Conservation (phyloP, 2,113 vertebrate genomes). For the Dicentrarchus labrax region DNA sequence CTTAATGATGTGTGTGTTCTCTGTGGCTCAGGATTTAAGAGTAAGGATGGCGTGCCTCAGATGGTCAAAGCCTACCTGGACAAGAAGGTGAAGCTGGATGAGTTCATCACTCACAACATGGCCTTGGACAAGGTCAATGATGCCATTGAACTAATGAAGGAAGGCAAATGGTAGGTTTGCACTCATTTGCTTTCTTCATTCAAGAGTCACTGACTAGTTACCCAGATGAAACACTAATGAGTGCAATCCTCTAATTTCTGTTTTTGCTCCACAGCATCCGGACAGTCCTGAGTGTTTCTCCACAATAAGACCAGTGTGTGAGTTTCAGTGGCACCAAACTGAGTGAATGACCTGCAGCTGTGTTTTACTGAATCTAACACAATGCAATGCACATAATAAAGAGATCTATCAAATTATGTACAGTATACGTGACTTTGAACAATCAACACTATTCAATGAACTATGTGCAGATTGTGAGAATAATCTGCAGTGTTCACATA, state of each 20-base stretch:
- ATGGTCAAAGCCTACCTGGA: slow-evolving; percentile 85
- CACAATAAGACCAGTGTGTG: slow-evolving; percentile 54
- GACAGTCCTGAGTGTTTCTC: slow-evolving; percentile 86
- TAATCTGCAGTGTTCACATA: background rate
- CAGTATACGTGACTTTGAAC: background rate
- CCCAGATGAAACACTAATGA: background rate
- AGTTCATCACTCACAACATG: slow-evolving; percentile 85
- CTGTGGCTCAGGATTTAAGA: slow-evolving; percentile 83
- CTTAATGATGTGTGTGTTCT: background rate
- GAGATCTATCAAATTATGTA: background rate
- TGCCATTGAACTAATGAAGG: slow-evolving; percentile 85
- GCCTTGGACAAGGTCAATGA: slow-evolving; percentile 85
- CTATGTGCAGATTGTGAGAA: background rate
- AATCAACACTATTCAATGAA: background rate
- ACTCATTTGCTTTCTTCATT: slow-evolving; percentile 17
- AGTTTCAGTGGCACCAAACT: background rate
- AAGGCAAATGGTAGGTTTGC: slow-evolving; percentile 81
- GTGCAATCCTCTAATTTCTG: background rate
- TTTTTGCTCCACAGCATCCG: slow-evolving; percentile 88
- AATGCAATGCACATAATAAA: background rate
- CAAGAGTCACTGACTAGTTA: slow-evolving; percentile 24
- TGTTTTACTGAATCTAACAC: background rate
- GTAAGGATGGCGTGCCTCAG: slow-evolving; percentile 82
- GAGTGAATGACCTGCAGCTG: background rate
- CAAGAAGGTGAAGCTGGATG: slow-evolving; percentile 86